Conservation (phyloP, 2,797 vertebrate genomes). For the Poeciliopsis presidionis region DNA sequence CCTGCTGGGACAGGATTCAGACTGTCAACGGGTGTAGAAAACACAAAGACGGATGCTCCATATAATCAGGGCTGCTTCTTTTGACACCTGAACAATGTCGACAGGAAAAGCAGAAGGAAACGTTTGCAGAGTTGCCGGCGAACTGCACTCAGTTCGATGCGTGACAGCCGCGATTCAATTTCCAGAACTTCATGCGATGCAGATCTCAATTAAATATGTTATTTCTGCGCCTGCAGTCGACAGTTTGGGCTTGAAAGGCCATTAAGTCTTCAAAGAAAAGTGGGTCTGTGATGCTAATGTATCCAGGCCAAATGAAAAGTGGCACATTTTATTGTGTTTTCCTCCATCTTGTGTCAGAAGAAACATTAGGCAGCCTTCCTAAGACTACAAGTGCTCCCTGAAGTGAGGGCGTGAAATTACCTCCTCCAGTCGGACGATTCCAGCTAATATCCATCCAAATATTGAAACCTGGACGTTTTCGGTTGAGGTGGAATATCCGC, state of each 20-base stretch:
- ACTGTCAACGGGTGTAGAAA: background rate
- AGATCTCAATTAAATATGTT: background rate
- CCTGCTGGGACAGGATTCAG: background rate
- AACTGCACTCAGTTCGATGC: background rate
- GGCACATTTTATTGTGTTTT: background rate
- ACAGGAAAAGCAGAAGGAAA: slow-evolving; percentile 2
- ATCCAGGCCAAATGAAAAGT: background rate
- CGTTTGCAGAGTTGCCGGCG: background rate
- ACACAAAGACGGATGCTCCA: background rate
- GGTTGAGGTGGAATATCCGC: too few species aligned
- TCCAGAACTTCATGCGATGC: background rate
- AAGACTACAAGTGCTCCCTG: background rate
- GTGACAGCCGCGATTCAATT: background rate
- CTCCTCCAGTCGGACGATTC: background rate
- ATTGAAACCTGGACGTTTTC: background rate
- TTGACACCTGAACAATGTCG: background rate
- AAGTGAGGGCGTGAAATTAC: background rate
- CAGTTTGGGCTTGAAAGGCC: background rate
- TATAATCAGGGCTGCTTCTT: background rate
- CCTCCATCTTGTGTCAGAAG: slow-evolving; percentile 3
- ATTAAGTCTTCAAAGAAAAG: background rate
- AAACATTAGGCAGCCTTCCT: background rate
- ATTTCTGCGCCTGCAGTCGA: background rate
- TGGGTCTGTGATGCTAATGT: background rate
- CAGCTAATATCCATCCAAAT: background rate